phyloP scores from a whole-genome alignment of 2,888 invertebrate genomes.

The Nezara viridula region DNA sequence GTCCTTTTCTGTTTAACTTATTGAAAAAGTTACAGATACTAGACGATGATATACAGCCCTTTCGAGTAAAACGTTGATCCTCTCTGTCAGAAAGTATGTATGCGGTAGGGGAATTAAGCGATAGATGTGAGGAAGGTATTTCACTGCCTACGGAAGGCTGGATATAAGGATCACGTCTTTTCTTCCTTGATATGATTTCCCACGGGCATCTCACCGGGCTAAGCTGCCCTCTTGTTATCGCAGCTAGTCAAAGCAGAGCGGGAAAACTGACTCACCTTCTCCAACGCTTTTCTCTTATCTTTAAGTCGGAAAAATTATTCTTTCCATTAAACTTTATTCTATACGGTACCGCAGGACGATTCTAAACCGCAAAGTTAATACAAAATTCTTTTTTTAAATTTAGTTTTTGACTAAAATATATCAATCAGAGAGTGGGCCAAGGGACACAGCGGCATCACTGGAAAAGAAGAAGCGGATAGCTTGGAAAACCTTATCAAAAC shows the following conservation, averaged over 20 bases:
- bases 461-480: too few species aligned
- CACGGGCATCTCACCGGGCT: slow-evolving; percentile 2
- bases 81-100: not conserved
- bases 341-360: not conserved
- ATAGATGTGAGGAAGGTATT: not conserved
- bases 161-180: slow-evolving; percentile 57
- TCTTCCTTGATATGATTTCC: slow-evolving; percentile 55
- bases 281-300: not conserved
- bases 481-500: too few species aligned
- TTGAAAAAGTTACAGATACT: too few species aligned
- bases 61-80: not conserved
- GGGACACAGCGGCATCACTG: too few species aligned
- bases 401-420: too few species aligned
- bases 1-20: too few species aligned
- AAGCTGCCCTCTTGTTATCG: slow-evolving; percentile 54
- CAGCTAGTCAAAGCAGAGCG: slow-evolving; percentile 53
- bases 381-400: too few species aligned
- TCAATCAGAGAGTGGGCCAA: too few species aligned
- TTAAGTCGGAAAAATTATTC: slow-evolving; percentile 3
- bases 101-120: slow-evolving; percentile 13
- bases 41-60: not conserved
- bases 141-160: slow-evolving; percentile 9
- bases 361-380: too few species aligned
- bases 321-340: not conserved
- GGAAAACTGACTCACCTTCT: slow-evolving; percentile 6